Percentiles rank a stretch among this genome's conserved stretches.
These are phyloP conservation scores for Pseudochirops cupreus DNA, from an alignment of 2,797 vertebrate genomes.

Conservation along the genomic window DNA sequence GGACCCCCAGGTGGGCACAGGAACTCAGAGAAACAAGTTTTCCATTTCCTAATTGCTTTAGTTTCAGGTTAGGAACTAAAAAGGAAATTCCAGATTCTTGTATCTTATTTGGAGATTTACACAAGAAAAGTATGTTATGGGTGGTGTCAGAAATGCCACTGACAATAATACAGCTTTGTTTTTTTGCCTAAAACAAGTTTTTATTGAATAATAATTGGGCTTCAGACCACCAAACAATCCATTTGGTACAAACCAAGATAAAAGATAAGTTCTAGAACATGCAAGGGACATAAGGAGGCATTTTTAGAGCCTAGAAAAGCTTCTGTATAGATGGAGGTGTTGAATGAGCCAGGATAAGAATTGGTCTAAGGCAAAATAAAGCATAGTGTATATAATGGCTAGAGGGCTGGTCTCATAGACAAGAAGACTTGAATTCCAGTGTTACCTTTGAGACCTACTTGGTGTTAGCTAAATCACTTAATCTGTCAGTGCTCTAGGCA, in stretches of 20 bases:
- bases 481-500: background rate
- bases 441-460: background rate
- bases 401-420: background rate
- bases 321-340: background rate
- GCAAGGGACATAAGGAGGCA: background rate
- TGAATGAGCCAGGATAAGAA: background rate
- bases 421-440: background rate
- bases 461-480: background rate
- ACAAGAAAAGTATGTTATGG: background rate
- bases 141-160: constrained; percentile 19
- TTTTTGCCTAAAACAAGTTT: background rate
- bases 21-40: background rate
- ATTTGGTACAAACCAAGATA: background rate
- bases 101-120: background rate
- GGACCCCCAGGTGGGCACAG: background rate
- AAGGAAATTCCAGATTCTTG: background rate
- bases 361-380: background rate
- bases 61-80: background rate
- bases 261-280: background rate
- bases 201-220: background rate
- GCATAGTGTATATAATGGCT: background rate
- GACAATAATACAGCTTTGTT: background rate
- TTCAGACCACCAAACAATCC: background rate
- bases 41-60: background rate
- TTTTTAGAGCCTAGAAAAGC: background rate